Evolutionary conservation across 1,140 invertebrate species (phyloP).

Genomic region (Campoletis sonorensis): DNA sequence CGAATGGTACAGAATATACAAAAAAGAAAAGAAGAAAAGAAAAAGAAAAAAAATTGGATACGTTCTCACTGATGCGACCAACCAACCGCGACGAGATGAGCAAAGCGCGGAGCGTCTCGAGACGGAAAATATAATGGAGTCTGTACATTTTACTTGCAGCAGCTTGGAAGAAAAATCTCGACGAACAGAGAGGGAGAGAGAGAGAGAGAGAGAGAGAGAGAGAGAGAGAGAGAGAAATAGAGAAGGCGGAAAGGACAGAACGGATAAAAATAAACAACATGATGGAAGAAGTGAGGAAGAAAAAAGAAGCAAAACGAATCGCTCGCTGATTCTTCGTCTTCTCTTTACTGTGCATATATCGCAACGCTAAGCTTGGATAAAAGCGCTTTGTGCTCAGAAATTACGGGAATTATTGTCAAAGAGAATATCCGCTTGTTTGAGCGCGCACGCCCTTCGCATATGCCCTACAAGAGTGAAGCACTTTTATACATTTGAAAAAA

Average conservation of each 20-base stretch:
- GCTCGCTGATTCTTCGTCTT: constrained; percentile 38
- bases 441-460: not conserved
- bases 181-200: constrained; percentile 40
- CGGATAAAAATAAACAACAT: constrained; percentile 17
- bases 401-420: constrained; percentile 44
- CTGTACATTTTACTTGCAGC: constrained; percentile 23
- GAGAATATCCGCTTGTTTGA: constrained; percentile 39
- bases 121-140: constrained; percentile 46
- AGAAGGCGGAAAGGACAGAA: constrained; percentile 31
- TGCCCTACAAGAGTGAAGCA: not conserved
- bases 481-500: not conserved
- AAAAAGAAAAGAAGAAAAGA: too few relatives aligned
- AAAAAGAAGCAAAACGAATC: constrained; percentile 28
- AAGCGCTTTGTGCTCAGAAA: constrained; percentile 40
- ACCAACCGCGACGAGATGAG: constrained; percentile 32
- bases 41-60: constrained; percentile 9
- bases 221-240: constrained; percentile 44
- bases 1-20: constrained; percentile 23
- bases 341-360: constrained; percentile 20
- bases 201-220: constrained; percentile 35
- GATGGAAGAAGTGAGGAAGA: constrained; percentile 39
- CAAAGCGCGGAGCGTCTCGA: constrained; percentile 15
- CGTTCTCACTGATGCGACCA: constrained; percentile 20
- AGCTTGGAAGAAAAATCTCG: constrained; percentile 37
- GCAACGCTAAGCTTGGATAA: constrained; percentile 44